Evolutionary conservation across 1,140 invertebrate species (phyloP).

Genomic region (Dufourea novaeangliae): DNA sequence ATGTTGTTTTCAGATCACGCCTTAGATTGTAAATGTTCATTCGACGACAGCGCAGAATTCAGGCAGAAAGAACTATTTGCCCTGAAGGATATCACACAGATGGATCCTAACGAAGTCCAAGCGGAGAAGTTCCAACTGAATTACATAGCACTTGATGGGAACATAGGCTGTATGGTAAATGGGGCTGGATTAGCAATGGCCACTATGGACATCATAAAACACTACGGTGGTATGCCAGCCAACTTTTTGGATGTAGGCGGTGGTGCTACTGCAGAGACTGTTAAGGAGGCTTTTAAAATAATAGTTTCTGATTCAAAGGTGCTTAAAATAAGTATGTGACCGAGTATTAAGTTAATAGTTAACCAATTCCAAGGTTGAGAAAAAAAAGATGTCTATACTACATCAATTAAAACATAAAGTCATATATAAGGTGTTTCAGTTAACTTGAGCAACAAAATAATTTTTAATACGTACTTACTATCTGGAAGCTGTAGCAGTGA

Average conservation of each 20-base stretch:
- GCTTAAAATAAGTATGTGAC: conserved; percentile 79
- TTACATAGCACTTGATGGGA: conserved; percentile 97
- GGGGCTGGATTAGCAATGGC: conserved; percentile 99
- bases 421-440: too few relatives aligned
- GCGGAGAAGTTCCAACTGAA: conserved; percentile 93
- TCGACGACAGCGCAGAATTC: conserved; percentile 98
- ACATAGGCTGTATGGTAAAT: conserved; percentile 93
- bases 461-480: too few relatives aligned
- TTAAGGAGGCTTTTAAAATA: conserved; percentile 97
- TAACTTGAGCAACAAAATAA: too few relatives aligned
- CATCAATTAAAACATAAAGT: too few relatives aligned
- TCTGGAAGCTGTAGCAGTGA: too few relatives aligned
- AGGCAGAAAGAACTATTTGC: conserved; percentile 95
- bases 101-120: conserved; percentile 81
- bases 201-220: conserved; percentile 97
- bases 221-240: conserved; percentile 95
- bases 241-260: conserved; percentile 98
- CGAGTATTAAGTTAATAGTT: too few relatives aligned
- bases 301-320: conserved; percentile 94
- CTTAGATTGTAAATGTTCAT: conserved; percentile 96
- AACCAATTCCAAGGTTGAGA: too few relatives aligned
- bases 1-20: conserved; percentile 88
- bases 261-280: conserved; percentile 95
- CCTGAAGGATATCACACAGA: conserved; percentile 93
- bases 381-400: too few relatives aligned